phyloP scores from a whole-genome alignment of 2,113 vertebrate species.

The Physeter macrocephalus region DNA sequence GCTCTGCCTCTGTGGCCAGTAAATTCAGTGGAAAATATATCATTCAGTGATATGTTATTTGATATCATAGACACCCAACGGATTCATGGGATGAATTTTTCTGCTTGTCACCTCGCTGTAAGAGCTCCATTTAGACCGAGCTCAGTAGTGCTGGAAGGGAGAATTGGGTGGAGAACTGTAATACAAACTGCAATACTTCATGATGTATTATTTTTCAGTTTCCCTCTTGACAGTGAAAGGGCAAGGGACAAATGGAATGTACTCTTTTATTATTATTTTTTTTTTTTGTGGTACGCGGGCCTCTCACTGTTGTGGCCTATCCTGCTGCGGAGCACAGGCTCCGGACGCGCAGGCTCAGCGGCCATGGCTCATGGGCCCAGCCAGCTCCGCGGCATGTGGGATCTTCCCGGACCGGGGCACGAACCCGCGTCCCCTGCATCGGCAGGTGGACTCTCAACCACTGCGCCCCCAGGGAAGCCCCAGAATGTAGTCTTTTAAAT shows the following conservation, averaged over 20 bases:
- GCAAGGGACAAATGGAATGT: slow-evolving; percentile 42
- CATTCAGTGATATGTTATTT: neutral
- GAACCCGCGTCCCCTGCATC: too few relatives aligned
- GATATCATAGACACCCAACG: neutral
- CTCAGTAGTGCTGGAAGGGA: neutral
- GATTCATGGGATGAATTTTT: neutral
- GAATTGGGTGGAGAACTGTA: neutral
- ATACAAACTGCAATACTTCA: slow-evolving; percentile 39
- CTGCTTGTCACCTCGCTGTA: neutral
- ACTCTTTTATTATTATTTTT: too few relatives aligned
- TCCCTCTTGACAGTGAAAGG: slow-evolving; percentile 45
- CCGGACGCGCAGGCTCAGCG: too few relatives aligned
- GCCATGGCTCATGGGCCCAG: too few relatives aligned
- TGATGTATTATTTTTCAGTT: slow-evolving; percentile 48
- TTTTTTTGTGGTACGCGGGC: too few relatives aligned
- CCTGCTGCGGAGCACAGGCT: too few relatives aligned
- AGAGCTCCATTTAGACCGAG: neutral
- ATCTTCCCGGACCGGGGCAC: too few relatives aligned
- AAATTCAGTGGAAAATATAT: neutral
- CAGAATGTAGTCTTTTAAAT: slow-evolving; percentile 66
- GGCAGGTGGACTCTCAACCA: too few relatives aligned
- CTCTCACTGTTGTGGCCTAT: too few relatives aligned
- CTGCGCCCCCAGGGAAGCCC: too few relatives aligned
- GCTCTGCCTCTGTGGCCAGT: neutral
- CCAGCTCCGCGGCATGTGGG: too few relatives aligned